Percentiles rank a stretch among this genome's conserved stretches.
phyloP scores from a whole-genome alignment of 2,797 vertebrate species.

The Anomalospiza imberbis region DNA sequence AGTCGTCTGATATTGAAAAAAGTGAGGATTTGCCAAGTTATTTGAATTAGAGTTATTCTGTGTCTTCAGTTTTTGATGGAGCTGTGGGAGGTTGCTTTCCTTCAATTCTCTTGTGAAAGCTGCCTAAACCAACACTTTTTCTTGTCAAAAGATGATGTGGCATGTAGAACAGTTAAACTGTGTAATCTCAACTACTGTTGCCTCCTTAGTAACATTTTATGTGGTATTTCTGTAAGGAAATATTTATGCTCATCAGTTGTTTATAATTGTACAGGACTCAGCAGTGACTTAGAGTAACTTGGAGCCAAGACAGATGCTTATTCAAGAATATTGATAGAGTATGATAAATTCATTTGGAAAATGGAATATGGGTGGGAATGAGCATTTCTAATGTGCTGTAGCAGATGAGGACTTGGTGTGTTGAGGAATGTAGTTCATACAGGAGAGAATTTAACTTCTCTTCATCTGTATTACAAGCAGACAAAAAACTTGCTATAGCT shows the following conservation, averaged over 20 bases:
- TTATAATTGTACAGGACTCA: neutral
- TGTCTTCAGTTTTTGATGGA: neutral
- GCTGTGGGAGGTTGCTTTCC: neutral
- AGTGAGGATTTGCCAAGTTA: neutral
- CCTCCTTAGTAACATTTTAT: neutral
- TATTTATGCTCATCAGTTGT: neutral
- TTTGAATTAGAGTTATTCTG: neutral
- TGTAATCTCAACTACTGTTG: neutral
- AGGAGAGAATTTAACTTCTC: neutral
- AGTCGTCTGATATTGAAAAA: neutral
- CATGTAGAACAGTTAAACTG: neutral
- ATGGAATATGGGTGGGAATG: neutral
- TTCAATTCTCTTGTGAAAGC: neutral
- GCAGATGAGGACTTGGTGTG: neutral
- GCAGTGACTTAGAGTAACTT: neutral
- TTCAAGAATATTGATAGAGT: neutral
- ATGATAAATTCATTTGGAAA: neutral
- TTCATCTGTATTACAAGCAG: neutral
- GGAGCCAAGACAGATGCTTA: neutral
- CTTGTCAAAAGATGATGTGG: neutral
- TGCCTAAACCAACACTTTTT: neutral
- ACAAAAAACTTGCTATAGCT: neutral
- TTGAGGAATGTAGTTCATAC: neutral
- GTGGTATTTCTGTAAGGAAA: neutral
- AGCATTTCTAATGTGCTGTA: neutral